A percentile compares a stretch with the other conserved stretches of the same genome.
Evolutionary conservation across 2,888 invertebrate species (phyloP).

Genomic region (Agapostemon virescens): DNA sequence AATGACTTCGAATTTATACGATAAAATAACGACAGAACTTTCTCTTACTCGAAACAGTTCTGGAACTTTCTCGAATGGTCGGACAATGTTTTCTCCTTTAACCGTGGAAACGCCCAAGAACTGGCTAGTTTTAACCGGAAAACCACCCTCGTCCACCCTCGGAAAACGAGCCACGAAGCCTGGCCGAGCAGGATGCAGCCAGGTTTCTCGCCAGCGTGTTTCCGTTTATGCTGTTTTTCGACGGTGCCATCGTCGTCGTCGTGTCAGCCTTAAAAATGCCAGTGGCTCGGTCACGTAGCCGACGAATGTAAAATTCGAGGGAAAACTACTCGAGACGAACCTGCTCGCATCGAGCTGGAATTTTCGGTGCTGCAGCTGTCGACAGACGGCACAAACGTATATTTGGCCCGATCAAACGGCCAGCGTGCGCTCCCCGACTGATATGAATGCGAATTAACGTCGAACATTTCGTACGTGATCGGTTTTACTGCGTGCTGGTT

Average conservation of each 20-base stretch:
- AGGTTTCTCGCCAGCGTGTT: conserved; percentile 12
- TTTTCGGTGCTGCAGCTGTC: conserved; percentile 38
- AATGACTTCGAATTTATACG: no score
- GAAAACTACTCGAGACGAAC: background rate
- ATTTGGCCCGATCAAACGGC: conserved; percentile 30
- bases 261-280: conserved; percentile 21
- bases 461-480: background rate
- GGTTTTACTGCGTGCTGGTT: background rate
- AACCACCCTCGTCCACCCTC: background rate
- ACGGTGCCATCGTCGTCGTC: background rate
- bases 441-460: conserved; percentile 48
- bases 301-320: conserved; percentile 31
- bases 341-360: background rate
- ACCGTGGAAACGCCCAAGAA: conserved; percentile 2
- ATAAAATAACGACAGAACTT: no score
- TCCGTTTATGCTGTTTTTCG: conserved; percentile 24
- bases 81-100: conserved; percentile 1
- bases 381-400: conserved; percentile 24
- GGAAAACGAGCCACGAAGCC: conserved; percentile 7
- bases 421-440: background rate
- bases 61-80: no score
- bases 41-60: no score
- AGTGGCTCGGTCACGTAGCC: conserved; percentile 37
- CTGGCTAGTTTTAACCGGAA: conserved; percentile 19
- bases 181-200: background rate